Base-by-base conservation (phyloP, 1,140 invertebrate species). In the Drosophila punjabiensis region DNA sequence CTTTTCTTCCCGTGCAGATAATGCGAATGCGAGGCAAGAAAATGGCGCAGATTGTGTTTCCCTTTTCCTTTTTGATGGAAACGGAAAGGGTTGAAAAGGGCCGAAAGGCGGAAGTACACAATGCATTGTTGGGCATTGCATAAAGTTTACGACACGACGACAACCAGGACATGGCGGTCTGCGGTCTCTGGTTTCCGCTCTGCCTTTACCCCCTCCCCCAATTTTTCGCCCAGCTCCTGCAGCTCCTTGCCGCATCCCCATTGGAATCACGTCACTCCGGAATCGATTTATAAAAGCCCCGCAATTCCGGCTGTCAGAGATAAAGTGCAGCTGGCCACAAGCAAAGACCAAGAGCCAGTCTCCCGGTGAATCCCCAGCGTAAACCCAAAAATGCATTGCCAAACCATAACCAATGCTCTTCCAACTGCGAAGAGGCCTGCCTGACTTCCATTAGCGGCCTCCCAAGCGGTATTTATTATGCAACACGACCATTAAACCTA, bases 11-110 rank as follows among this genome's bases (percentile, higher is more conserved):
- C 28, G 43, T 79, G 81, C 67, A 56, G 48, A 89, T 89, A 89
- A 82, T 76, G 81, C 69, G 45, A 78, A 67, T 41, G 45, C 45
- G 79, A 79, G 65, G 66, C 69, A 84, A 82, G 86, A 89, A 90
- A 86, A 82, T 80, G 68, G 56, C 58, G 64, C 64, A 86, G 82
- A 85, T 90, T 88, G 86, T 89, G 58, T 81, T 77, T 76, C 58
- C 65, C 43, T 33, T 2, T 33, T 2, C 16, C 16, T 0, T 14
- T 33, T 14, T 14, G 4, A 24, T 30, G 18, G 32, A 7, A 43
- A 50, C 11, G 41, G 37, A n/a, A 14, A 37, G 37, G n/a, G 24
- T 18, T 45, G 33, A 37, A 63, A 63, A 11, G 20, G 58, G 30
- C 37, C 10, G 5, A 60, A 41, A 16, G 50, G 55, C 30, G 24